Percentiles rank a stretch among this genome's conserved stretches.
Conservation (phyloP, 2,888 invertebrate genomes). For the Parapristionchus giblindavisi region DNA sequence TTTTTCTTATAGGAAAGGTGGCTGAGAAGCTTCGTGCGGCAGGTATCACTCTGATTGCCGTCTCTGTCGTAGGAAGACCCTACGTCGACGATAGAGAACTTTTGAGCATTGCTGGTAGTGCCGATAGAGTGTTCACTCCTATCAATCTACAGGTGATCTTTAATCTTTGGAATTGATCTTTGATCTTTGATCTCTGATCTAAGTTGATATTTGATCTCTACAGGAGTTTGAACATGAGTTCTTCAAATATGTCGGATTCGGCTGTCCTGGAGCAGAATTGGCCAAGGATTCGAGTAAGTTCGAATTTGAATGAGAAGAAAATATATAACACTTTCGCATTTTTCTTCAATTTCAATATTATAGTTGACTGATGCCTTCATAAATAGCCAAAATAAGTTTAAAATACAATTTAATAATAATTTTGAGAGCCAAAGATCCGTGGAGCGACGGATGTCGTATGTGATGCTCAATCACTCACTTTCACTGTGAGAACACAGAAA, state of each 20-base stretch:
- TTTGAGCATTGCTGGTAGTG: conserved; percentile 55
- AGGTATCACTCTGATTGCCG: conserved; percentile 60
- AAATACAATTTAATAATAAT: neutral
- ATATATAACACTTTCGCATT: too few species aligned
- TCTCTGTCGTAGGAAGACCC: conserved; percentile 58
- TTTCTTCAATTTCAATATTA: too few species aligned
- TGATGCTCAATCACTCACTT: conserved; percentile 60
- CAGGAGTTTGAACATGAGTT: conserved; percentile 63
- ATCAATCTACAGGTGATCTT: conserved; percentile 53
- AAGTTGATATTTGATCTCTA: conserved; percentile 2
- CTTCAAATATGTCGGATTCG: conserved; percentile 65
- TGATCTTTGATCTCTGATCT: neutral
- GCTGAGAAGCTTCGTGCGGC: conserved; percentile 33
- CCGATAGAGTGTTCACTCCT: conserved; percentile 60
- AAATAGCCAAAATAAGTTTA: too few species aligned
- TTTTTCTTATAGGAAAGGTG: neutral
- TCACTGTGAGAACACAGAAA: conserved; percentile 63
- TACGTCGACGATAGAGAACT: conserved; percentile 64
- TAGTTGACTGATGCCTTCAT: too few species aligned
- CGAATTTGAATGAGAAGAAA: too few species aligned
- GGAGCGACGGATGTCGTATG: conserved; percentile 65
- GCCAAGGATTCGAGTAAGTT: conserved; percentile 59
- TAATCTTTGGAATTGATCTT: neutral
- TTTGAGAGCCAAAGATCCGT: conserved; percentile 62
- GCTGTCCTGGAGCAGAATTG: conserved; percentile 62